Evolutionary conservation across 2,113 vertebrate species (phyloP), one percentile per base, ranked within the genome.

Genomic region (Chloebia gouldiae): DNA sequence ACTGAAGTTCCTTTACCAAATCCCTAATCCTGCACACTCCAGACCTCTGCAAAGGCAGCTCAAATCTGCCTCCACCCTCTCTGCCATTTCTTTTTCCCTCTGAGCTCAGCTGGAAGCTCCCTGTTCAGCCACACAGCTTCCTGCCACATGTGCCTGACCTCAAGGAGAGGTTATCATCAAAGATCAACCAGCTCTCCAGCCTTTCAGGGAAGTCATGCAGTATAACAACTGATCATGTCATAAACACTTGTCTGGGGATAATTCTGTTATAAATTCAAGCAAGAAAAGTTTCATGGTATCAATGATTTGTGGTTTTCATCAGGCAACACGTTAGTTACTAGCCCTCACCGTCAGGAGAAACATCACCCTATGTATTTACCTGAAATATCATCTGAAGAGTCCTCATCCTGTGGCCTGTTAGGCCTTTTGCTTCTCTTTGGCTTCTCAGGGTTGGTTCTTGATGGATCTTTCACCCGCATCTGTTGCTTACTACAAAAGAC

Each of bases 381-480:
- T 93, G 98, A 97, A 98, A 99, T 98, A 97, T 99, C 99, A 95
- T 99, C 99, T 54, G 99, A 99, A 35, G 99, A 99, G 88, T 99
- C 99, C 93, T 99, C 99, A 98, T 99, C 99, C 70, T 98, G 98
- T 44, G 97, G 98, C 91, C 98, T 97, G 73, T 98, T 98, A 31
- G 98, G 98, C 94, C 98, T 99, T 97, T 98, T 99, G 88, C 97
- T 98, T 97, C 98, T 98, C 98, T 99, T 99, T 13, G 98, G 98
- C 98, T 99, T 99, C 84, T 99, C 98, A 30, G 98, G 93, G 96
- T 98, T 97, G 98, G 98, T 97, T 96, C 97, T 98, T 81, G 98
- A 98, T 70, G 99, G 99, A 96, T 99, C 99, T 96, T 99, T 99
- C 88, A 99, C 98, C 98, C 99, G 98, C 99, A 99, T 99, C 98